A percentile compares a stretch with the other conserved stretches of the same genome.
These are phyloP conservation scores for Sparidentex hasta DNA, from an alignment of 2,797 vertebrate genomes.

Conservation along the genomic window DNA sequence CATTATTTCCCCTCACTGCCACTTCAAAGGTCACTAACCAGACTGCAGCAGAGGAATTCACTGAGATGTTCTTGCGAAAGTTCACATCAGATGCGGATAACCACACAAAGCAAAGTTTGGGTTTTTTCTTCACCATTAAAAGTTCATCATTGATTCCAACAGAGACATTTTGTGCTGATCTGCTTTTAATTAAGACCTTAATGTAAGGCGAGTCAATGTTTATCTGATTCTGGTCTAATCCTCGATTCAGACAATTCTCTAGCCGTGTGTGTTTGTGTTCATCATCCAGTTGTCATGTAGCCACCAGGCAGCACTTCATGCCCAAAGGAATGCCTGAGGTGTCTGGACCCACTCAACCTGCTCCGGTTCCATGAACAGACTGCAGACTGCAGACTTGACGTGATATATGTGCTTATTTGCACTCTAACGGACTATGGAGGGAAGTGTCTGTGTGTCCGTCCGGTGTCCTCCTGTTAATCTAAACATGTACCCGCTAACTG, in stretches of 20 bases:
- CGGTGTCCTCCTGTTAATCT: too few relatives aligned
- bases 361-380: constrained; percentile 11
- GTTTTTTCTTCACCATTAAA: not conserved
- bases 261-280: constrained; percentile 10
- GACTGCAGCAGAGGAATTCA: constrained; percentile 30
- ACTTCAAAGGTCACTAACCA: constrained; percentile 47
- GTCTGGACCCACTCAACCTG: not conserved
- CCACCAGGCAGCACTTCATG: constrained; percentile 28
- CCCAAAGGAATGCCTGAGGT: constrained; percentile 30
- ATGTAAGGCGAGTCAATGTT: not conserved
- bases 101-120: not conserved
- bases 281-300: constrained; percentile 3
- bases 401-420: not conserved
- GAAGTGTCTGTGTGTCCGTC: constrained; percentile 1
- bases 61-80: constrained; percentile 8
- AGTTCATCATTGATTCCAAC: constrained; percentile 20
- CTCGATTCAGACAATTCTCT: constrained; percentile 5
- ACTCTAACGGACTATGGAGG: constrained; percentile 32
- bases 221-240: constrained; percentile 3
- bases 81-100: constrained; percentile 5
- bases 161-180: not conserved
- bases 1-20: constrained; percentile 37
- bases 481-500: too few relatives aligned
- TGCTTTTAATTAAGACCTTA: constrained; percentile 25
- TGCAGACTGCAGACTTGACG: not conserved